These are phyloP conservation scores for Amazona guildingii DNA, from an alignment of 2,113 vertebrate species.

Conservation along the genomic window DNA sequence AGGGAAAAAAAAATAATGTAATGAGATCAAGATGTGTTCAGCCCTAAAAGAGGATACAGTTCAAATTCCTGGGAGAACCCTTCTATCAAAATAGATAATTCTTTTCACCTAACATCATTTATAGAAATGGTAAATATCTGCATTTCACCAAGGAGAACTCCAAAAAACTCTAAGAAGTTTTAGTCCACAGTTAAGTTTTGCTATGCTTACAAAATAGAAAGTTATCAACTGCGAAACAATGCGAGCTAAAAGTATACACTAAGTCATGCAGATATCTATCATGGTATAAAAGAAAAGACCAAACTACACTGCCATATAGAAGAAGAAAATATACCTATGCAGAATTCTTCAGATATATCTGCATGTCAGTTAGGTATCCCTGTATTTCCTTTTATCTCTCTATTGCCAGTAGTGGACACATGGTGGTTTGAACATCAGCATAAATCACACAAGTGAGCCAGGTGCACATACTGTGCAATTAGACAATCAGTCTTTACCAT, in stretches of 20 bases:
- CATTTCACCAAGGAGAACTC: background rate
- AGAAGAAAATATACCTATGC: background rate
- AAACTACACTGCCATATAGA: background rate
- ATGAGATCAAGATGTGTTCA: constrained; percentile 48
- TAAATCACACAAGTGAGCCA: background rate
- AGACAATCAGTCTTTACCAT: background rate
- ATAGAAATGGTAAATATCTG: background rate
- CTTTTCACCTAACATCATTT: background rate
- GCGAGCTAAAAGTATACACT: background rate
- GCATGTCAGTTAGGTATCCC: background rate
- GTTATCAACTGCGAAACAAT: background rate
- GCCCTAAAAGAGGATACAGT: background rate
- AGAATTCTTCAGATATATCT: background rate
- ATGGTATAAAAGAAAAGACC: background rate
- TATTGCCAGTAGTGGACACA: background rate
- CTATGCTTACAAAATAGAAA: background rate
- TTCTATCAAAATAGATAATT: background rate
- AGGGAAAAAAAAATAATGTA: background rate
- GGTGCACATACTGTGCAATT: background rate
- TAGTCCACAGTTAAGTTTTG: background rate
- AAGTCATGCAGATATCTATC: background rate
- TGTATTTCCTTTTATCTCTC: background rate
- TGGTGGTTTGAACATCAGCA: background rate
- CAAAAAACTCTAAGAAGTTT: background rate
- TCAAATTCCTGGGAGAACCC: background rate